Evolutionary conservation across 92 coral and sea anemone genomes (phyloP).

Genomic region (Epizoanthus ramosus): DNA sequence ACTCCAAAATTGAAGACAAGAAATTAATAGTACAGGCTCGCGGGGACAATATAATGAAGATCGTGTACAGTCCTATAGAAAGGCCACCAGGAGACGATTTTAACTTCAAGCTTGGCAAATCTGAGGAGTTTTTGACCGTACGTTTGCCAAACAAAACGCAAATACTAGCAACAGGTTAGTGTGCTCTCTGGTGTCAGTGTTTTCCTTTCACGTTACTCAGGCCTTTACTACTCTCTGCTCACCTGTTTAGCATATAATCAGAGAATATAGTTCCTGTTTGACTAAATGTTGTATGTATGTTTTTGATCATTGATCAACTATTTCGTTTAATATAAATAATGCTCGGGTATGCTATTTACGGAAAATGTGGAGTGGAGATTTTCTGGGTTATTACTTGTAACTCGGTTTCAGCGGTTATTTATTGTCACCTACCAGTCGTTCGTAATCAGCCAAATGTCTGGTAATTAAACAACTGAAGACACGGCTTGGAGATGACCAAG

Average conservation of each 20-base stretch:
- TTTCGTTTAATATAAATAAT: no score
- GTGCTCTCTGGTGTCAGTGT: background rate
- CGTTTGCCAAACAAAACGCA: constrained; percentile 2
- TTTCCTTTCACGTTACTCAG: background rate
- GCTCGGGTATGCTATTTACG: no score
- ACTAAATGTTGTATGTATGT: no score
- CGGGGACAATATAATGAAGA: constrained; percentile 1
- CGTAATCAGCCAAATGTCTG: no score
- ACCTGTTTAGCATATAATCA: background rate
- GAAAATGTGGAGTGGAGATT: no score
- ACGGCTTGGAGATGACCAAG: no score
- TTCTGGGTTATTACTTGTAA: no score
- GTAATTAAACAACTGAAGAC: no score
- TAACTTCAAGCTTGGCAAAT: constrained; percentile 24
- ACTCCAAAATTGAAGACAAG: constrained; percentile 8
- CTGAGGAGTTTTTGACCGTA: constrained; percentile 9
- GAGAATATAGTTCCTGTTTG: background rate
- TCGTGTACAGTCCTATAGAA: constrained; percentile 32
- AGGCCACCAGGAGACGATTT: constrained; percentile 35
- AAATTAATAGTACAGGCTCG: constrained; percentile 7
- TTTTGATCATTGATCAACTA: no score
- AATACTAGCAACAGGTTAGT: constrained; percentile 14
- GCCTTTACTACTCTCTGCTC: no score
- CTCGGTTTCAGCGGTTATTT: no score
- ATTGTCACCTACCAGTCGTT: no score